These are phyloP conservation scores for Dinomys branickii DNA, from an alignment of 2,113 vertebrate species.

Conservation along the genomic window DNA sequence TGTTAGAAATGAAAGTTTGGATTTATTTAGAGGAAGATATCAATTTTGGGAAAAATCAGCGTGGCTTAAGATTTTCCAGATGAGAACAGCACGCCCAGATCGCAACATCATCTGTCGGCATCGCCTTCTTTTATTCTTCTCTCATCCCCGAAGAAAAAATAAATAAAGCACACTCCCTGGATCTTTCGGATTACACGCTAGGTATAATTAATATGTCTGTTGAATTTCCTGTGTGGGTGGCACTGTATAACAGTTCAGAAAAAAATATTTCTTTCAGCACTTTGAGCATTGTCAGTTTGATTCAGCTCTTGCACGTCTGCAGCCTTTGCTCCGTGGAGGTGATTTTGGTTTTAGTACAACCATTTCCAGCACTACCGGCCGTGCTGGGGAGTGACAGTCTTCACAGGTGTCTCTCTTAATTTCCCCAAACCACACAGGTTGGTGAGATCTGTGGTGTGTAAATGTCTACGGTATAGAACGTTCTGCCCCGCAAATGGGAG, in stretches of 20 bases:
- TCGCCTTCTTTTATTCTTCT: constrained; percentile 30
- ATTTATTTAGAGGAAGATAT: constrained; percentile 70
- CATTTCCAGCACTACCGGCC: neutral
- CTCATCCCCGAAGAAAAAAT: constrained; percentile 45
- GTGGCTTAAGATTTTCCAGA: constrained; percentile 23
- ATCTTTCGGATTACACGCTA: constrained; percentile 48
- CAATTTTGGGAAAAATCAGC: constrained; percentile 51
- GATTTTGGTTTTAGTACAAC: neutral
- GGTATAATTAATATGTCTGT: constrained; percentile 74
- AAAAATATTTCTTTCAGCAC: constrained; percentile 64
- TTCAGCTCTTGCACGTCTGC: neutral
- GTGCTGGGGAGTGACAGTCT: neutral
- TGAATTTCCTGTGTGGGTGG: constrained; percentile 76
- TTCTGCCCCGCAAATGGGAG: neutral
- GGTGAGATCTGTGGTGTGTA: neutral
- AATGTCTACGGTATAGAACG: neutral
- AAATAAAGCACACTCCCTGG: constrained; percentile 59
- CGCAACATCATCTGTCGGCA: neutral
- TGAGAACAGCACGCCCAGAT: constrained; percentile 64
- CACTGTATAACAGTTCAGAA: constrained; percentile 20
- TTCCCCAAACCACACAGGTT: neutral
- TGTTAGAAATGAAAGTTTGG: constrained; percentile 55
- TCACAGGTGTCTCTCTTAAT: neutral
- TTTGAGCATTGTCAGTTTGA: constrained; percentile 39
- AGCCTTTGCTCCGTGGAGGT: neutral